A percentile compares a stretch with the other conserved stretches of the same genome.
Evolutionary conservation across 2,797 vertebrate species (phyloP).

Genomic region (Spinibarbus caldwelli): DNA sequence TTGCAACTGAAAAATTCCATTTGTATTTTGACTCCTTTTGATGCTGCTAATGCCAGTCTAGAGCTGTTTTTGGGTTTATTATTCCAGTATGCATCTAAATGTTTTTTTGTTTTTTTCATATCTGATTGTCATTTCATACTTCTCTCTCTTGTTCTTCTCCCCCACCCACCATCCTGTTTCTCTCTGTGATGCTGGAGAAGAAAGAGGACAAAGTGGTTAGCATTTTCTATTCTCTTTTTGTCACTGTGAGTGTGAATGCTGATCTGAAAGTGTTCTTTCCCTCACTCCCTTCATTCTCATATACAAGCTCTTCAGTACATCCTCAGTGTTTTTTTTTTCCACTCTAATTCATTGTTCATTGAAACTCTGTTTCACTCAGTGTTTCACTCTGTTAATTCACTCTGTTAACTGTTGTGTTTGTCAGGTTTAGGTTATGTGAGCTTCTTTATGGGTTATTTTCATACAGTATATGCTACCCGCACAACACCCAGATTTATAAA

Average conservation of each 20-base stretch:
- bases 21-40: not conserved
- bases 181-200: slow-evolving; percentile 83
- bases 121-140: slow-evolving; percentile 31
- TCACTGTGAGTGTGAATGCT: not conserved
- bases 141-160: slow-evolving; percentile 27
- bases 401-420: not conserved
- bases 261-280: not conserved
- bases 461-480: not conserved
- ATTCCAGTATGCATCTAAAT: slow-evolving; percentile 25
- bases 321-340: not conserved
- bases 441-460: not conserved
- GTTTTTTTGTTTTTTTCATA: slow-evolving; percentile 14
- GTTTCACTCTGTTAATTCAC: not conserved
- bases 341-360: no score
- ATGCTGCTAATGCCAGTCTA: not conserved
- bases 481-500: not conserved
- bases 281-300: slow-evolving; percentile 2
- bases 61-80: not conserved
- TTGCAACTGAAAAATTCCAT: not conserved
- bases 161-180: slow-evolving; percentile 48
- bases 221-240: slow-evolving; percentile 68
- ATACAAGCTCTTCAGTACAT: not conserved
- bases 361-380: no score
- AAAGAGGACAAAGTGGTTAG: slow-evolving; percentile 99
- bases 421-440: not conserved